A percentile compares a stretch with the other conserved stretches of the same genome.
phyloP scores from a whole-genome alignment of 2,113 vertebrate genomes.

The Lagopus muta region DNA sequence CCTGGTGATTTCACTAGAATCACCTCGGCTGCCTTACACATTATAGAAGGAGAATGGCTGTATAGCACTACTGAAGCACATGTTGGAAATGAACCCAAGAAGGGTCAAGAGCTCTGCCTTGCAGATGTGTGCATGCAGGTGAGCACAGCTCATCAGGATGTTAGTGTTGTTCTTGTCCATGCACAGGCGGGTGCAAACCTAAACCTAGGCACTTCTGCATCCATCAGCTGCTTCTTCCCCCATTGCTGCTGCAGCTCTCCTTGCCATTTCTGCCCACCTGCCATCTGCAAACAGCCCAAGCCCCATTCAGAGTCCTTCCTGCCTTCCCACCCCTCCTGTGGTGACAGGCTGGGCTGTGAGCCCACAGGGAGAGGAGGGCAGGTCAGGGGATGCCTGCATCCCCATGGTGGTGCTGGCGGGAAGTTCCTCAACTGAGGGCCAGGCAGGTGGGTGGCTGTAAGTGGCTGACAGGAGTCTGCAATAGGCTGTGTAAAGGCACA shows the following conservation, averaged over 20 bases:
- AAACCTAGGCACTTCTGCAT: neutral
- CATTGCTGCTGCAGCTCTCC: neutral
- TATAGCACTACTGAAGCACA: neutral
- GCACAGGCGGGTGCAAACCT: neutral
- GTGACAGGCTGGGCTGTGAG: neutral
- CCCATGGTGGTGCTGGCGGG: neutral
- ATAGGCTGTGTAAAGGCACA: neutral
- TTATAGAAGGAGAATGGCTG: neutral
- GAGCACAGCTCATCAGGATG: neutral
- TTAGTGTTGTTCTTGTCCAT: neutral
- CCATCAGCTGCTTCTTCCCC: neutral
- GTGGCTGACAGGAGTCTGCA: neutral
- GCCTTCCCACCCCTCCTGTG: too few relatives aligned
- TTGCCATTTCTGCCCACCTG: neutral
- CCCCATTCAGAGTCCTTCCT: fast-evolving
- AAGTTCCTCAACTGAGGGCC: neutral
- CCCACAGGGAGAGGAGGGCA: neutral
- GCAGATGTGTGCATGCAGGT: neutral
- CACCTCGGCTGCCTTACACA: neutral
- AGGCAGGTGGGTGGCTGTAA: neutral
- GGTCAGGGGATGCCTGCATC: neutral
- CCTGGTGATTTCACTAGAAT: neutral
- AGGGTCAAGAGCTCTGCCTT: too few relatives aligned
- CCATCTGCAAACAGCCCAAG: neutral
- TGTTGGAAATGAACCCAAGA: neutral